Evolutionary conservation across 2,113 vertebrate species (phyloP).

Genomic region (Taxidea taxus): DNA sequence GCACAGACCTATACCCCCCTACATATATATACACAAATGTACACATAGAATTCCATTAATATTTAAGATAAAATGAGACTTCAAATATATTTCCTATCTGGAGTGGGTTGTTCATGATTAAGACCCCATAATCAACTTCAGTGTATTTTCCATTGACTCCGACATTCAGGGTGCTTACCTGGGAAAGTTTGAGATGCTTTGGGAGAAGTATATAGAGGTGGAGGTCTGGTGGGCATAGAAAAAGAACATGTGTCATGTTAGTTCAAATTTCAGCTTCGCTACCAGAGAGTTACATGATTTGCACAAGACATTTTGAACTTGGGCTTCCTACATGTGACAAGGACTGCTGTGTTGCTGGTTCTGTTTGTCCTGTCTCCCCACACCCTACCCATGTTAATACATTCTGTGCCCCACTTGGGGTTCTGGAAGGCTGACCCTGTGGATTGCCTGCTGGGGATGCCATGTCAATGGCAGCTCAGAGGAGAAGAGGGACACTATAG

Average conservation of each 20-base stretch:
- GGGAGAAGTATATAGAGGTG: background rate
- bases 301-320: background rate
- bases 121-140: fast-evolving
- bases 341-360: fast-evolving
- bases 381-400: fast-evolving
- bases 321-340: background rate
- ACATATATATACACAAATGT: background rate
- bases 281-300: background rate
- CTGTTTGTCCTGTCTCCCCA: fast-evolving
- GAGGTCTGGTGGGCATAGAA: fast-evolving
- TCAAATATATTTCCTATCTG: background rate
- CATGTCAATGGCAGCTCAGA: background rate
- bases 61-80: background rate
- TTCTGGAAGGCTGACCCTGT: background rate
- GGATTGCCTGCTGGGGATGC: fast-evolving
- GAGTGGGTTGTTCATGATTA: background rate
- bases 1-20: background rate
- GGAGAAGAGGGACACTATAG: background rate
- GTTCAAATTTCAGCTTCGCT: background rate
- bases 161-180: background rate
- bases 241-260: background rate
- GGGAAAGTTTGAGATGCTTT: background rate
- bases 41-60: background rate
- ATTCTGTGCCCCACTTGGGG: background rate
- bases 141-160: background rate